Evolutionary conservation across 2,797 vertebrate genomes (phyloP).

Genomic region (Poecilia wingei): DNA sequence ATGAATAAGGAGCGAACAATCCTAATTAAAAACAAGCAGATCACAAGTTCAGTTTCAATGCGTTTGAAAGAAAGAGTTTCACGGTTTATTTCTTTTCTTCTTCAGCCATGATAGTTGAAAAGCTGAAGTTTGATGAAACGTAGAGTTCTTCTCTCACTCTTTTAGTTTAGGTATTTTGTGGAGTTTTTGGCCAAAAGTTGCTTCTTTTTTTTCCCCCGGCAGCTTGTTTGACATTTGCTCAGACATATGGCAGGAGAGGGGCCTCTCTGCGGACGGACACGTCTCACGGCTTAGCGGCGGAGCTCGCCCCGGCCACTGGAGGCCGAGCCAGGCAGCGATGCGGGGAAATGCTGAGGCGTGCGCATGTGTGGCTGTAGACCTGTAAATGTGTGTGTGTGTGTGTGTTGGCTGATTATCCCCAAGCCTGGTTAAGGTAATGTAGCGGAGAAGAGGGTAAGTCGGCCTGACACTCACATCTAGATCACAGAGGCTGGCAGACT

Average conservation of each 20-base stretch:
- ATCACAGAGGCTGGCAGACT: slow-evolving; percentile 66
- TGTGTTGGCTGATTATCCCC: slow-evolving; percentile 71
- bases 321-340: slow-evolving; percentile 71
- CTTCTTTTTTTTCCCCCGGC: neutral
- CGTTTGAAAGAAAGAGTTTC: neutral
- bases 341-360: slow-evolving; percentile 59
- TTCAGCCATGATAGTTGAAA: neutral
- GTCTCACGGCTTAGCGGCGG: slow-evolving; percentile 56
- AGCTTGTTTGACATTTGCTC: slow-evolving; percentile 17
- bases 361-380: slow-evolving; percentile 29
- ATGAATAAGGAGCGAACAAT: neutral
- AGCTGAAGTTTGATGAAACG: neutral
- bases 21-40: neutral
- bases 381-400: slow-evolving; percentile 31
- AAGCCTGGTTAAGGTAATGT: slow-evolving; percentile 76
- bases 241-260: slow-evolving; percentile 18
- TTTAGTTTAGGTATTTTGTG: no score
- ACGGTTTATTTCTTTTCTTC: neutral
- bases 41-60: neutral
- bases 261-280: slow-evolving; percentile 38
- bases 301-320: slow-evolving; percentile 68
- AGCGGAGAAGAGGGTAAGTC: slow-evolving; percentile 73
- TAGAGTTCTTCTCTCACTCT: neutral
- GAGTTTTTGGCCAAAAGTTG: slow-evolving; percentile 5
- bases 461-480: slow-evolving; percentile 69